Conservation (phyloP, 2,797 vertebrate species). For the Salarias fasciatus region DNA sequence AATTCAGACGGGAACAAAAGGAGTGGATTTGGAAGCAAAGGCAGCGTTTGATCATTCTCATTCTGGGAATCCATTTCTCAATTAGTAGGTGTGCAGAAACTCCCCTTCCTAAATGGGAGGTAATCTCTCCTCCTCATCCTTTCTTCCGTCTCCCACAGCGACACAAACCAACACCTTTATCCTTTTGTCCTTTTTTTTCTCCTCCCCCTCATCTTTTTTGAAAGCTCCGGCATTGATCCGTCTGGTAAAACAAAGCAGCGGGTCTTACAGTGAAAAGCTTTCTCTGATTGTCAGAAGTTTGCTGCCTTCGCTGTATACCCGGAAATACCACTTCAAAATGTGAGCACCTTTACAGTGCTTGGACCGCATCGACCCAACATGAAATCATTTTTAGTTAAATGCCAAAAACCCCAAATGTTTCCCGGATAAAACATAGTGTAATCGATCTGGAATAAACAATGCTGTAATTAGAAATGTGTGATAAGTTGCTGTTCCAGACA, state of each 20-base stretch:
- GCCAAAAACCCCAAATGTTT: too few species aligned
- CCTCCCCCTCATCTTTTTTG: constrained; percentile 7
- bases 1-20: background rate
- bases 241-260: background rate
- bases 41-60: constrained; percentile 16
- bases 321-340: too few species aligned
- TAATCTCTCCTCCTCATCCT: constrained; percentile 26
- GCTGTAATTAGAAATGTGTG: too few species aligned
- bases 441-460: too few species aligned
- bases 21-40: constrained; percentile 1
- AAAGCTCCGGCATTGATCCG: constrained; percentile 28
- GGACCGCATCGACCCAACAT: too few species aligned
- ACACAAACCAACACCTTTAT: constrained; percentile 20
- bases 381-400: too few species aligned
- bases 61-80: constrained; percentile 31
- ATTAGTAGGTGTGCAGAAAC: constrained; percentile 1
- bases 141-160: constrained; percentile 14
- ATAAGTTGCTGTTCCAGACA: too few species aligned
- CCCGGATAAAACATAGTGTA: too few species aligned
- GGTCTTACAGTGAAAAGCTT: too few species aligned
- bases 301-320: too few species aligned
- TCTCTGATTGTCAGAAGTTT: too few species aligned
- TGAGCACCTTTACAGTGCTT: too few species aligned
- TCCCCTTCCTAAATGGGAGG: constrained; percentile 11
- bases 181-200: constrained; percentile 19